Conservation (phyloP, 2,888 invertebrate genomes). For the Formica aserva region DNA sequence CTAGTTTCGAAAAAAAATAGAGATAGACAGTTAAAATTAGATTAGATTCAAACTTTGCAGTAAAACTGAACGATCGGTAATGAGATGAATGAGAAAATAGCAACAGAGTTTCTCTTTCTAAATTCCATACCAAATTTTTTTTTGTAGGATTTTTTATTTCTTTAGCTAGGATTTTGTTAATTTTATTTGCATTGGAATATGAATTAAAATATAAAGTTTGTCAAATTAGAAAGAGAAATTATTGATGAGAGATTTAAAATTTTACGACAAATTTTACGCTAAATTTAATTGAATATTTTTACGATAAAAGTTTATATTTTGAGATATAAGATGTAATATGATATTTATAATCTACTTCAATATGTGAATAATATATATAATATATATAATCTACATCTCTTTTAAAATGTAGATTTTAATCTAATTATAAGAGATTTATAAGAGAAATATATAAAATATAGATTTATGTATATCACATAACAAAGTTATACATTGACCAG, state of each 20-base stretch:
- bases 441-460: neutral
- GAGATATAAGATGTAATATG: neutral
- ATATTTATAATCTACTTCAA: neutral
- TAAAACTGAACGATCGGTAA: neutral
- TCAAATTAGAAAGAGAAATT: neutral
- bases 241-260: constrained; percentile 10
- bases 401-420: neutral
- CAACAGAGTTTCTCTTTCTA: neutral
- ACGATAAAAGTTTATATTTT: neutral
- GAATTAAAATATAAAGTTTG: neutral
- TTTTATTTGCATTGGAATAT: neutral
- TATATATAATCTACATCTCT: neutral
- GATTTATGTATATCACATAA: neutral
- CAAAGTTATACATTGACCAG: neutral
- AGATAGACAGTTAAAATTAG: neutral
- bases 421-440: neutral
- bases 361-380: neutral
- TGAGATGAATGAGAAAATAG: neutral
- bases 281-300: constrained; percentile 1
- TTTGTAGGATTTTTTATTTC: neutral
- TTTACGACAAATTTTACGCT: neutral
- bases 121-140: neutral
- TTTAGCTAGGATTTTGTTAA: neutral
- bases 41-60: neutral
- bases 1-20: neutral